These are phyloP conservation scores for Brachypodius melanocephalos DNA, from an alignment of 2,113 vertebrate genomes.

Conservation along the genomic window DNA sequence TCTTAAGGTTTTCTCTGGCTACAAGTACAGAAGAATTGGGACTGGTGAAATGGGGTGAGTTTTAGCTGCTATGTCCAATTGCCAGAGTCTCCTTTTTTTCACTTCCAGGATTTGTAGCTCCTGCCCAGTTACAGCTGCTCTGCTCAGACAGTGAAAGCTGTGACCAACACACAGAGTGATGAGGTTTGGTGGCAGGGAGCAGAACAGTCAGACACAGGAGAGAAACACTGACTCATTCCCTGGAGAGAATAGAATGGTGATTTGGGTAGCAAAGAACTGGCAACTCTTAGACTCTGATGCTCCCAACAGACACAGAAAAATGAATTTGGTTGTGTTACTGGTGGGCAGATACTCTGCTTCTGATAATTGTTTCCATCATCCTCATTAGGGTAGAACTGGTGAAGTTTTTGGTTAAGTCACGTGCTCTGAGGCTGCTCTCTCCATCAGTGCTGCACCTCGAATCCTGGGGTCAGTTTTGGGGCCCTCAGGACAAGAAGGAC, in stretches of 20 bases:
- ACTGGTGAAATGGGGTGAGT: not conserved
- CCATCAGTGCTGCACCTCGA: not conserved
- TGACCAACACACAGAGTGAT: fast-evolving
- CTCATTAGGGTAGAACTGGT: not conserved
- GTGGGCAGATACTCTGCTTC: not conserved
- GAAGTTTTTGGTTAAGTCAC: not conserved
- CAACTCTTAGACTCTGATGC: not conserved
- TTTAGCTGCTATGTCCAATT: not conserved
- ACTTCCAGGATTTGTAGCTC: not conserved
- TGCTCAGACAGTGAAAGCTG: not conserved
- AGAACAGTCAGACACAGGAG: not conserved
- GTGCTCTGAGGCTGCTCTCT: not conserved
- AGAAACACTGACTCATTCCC: not conserved
- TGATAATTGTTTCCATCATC: not conserved
- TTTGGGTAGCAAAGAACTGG: not conserved
- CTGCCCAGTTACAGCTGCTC: not conserved
- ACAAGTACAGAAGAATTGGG: not conserved
- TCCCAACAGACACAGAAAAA: not conserved
- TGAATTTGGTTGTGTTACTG: not conserved
- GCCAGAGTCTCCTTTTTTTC: not conserved
- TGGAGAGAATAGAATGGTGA: not conserved
- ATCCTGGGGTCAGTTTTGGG: not conserved
- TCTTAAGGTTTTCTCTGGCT: conserved; percentile 36
- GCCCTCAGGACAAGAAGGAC: not conserved
- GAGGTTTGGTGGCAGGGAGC: not conserved